phyloP scores from a whole-genome alignment of 2,113 vertebrate species.

The Crocuta crocuta region DNA sequence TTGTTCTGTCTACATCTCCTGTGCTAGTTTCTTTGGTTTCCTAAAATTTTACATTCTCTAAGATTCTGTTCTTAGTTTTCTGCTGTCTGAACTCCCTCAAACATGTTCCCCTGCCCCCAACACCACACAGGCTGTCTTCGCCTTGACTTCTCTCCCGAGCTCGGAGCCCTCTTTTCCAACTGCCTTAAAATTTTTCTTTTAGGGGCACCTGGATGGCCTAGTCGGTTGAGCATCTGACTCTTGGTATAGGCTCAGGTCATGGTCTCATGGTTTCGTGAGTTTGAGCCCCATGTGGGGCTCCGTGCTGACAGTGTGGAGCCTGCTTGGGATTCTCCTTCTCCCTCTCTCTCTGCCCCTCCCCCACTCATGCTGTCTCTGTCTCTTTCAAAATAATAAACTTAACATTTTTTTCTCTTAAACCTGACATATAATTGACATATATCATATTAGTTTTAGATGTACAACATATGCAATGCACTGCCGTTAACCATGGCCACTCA shows the following conservation, averaged over 20 bases:
- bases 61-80: background rate
- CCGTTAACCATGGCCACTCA: background rate
- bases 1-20: background rate
- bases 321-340: background rate
- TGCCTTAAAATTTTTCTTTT: background rate
- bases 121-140: fast-evolving
- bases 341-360: background rate
- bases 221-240: background rate
- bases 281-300: fast-evolving
- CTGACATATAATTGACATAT: background rate
- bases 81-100: background rate
- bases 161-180: background rate
- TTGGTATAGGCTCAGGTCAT: background rate
- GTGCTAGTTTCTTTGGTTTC: background rate
- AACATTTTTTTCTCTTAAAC: too few relatives aligned
- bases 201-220: background rate
- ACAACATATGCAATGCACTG: background rate
- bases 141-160: background rate
- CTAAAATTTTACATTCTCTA: background rate
- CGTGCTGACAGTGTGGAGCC: background rate
- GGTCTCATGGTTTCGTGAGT: background rate
- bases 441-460: background rate
- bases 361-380: background rate
- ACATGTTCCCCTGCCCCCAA: background rate
- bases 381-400: background rate